Conservation (phyloP, 2,113 vertebrate species). For the Grus americana region DNA sequence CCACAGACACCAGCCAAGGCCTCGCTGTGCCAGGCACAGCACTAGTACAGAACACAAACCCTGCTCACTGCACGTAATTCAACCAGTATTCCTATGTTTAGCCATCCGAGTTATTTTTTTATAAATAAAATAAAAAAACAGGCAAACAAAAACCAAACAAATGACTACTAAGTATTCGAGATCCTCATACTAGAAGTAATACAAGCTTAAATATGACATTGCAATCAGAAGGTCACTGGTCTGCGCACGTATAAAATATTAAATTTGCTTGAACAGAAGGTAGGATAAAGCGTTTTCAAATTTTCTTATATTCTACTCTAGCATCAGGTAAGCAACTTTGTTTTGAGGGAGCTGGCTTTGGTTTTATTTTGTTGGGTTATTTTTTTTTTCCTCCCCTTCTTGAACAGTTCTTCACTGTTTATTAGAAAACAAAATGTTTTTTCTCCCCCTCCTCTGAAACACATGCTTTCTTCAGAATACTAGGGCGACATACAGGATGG, state of each 20-base stretch:
- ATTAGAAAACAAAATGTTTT: background rate
- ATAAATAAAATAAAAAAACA: background rate
- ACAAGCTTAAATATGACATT: background rate
- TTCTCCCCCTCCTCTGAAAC: background rate
- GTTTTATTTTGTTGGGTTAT: background rate
- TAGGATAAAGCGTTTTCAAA: background rate
- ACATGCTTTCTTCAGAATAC: background rate
- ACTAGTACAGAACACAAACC: background rate
- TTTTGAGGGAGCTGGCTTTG: background rate
- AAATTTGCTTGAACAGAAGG: background rate
- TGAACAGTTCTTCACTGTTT: background rate
- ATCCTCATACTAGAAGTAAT: background rate
- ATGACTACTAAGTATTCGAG: background rate
- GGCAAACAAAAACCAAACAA: background rate
- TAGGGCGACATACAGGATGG: background rate
- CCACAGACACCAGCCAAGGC: background rate
- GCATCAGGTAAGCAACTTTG: background rate
- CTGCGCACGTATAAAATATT: background rate
- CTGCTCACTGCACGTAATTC: background rate
- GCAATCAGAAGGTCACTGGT: background rate
- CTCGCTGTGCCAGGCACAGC: background rate
- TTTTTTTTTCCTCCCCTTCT: background rate
- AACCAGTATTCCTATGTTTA: background rate
- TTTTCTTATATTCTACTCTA: background rate
- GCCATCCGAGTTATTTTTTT: background rate